A percentile compares a stretch with the other conserved stretches of the same genome.
Conservation (phyloP, 2,888 invertebrate species). For the Apamea sordens region DNA sequence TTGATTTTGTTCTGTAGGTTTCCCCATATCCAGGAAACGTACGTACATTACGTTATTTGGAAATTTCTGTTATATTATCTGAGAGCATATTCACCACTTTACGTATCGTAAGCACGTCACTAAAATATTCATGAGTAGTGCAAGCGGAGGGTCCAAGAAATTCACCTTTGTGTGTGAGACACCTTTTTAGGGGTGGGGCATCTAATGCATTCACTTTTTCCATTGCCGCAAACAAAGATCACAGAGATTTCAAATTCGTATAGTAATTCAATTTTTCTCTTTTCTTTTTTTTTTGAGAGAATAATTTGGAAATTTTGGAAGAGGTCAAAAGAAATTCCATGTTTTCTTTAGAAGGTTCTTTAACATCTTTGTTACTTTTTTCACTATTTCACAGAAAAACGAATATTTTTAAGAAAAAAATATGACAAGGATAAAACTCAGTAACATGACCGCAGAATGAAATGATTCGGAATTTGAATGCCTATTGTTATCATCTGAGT, state of each 20-base stretch:
- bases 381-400: slow-evolving; percentile 42
- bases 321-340: slow-evolving; percentile 60
- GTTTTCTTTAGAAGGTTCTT: slow-evolving; percentile 53
- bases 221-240: slow-evolving; percentile 85
- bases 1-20: slow-evolving; percentile 54
- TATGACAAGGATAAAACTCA: slow-evolving; percentile 39
- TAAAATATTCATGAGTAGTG: slow-evolving; percentile 86
- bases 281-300: slow-evolving; percentile 71
- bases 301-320: slow-evolving; percentile 63
- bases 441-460: slow-evolving; percentile 23
- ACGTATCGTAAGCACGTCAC: slow-evolving; percentile 76
- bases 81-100: slow-evolving; percentile 79
- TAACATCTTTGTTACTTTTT: slow-evolving; percentile 50
- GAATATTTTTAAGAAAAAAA: slow-evolving; percentile 35
- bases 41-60: slow-evolving; percentile 46
- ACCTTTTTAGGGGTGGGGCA: slow-evolving; percentile 73
- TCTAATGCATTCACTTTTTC: slow-evolving; percentile 84
- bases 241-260: slow-evolving; percentile 81
- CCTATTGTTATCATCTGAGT: slow-evolving; percentile 46
- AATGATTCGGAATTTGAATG: slow-evolving; percentile 43
- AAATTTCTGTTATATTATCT: slow-evolving; percentile 65
- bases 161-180: slow-evolving; percentile 72
- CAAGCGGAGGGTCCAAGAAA: slow-evolving; percentile 78
- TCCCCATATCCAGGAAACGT: slow-evolving; percentile 40
- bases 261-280: slow-evolving; percentile 82